phyloP scores from a whole-genome alignment of 2,888 invertebrate genomes.

The Hemithea aestivaria region DNA sequence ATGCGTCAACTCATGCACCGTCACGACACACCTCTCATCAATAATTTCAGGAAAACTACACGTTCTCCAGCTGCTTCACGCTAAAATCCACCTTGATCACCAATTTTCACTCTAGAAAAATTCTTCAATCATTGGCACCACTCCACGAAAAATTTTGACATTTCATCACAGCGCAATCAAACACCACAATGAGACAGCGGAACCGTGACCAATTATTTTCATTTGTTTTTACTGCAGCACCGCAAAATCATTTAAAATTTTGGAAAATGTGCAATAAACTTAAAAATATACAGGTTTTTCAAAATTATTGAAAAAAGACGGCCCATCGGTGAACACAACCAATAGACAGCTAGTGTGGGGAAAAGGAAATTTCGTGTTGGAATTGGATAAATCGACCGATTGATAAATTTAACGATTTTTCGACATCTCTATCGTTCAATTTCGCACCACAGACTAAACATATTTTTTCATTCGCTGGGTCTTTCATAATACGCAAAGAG shows the following conservation, averaged over 20 bases:
- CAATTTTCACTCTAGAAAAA: slow-evolving; percentile 52
- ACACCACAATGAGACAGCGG: slow-evolving; percentile 7
- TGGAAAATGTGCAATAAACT: slow-evolving; percentile 1
- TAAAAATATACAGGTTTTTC: slow-evolving; percentile 1
- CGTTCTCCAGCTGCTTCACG: not conserved
- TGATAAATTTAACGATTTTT: too few relatives aligned
- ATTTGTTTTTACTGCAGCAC: not conserved
- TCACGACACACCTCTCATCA: slow-evolving; percentile 11
- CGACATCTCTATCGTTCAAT: too few relatives aligned
- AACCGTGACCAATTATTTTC: slow-evolving; percentile 1
- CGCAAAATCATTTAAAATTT: slow-evolving; percentile 3
- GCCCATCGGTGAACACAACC: slow-evolving; percentile 3
- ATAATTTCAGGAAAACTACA: slow-evolving; percentile 15
- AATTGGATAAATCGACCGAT: too few relatives aligned
- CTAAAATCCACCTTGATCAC: slow-evolving; percentile 40
- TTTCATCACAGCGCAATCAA: slow-evolving; percentile 56
- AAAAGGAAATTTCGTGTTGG: too few relatives aligned
- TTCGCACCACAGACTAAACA: too few relatives aligned
- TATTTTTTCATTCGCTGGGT: too few relatives aligned
- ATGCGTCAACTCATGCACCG: slow-evolving; percentile 61
- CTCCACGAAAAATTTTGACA: slow-evolving; percentile 73
- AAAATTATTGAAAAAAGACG: slow-evolving; percentile 8
- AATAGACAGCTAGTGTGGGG: not conserved
- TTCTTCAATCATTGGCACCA: slow-evolving; percentile 62
- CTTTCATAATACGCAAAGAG: too few relatives aligned